Evolutionary conservation across 1,140 invertebrate genomes (phyloP).

Genomic region (Pararge aegeria): DNA sequence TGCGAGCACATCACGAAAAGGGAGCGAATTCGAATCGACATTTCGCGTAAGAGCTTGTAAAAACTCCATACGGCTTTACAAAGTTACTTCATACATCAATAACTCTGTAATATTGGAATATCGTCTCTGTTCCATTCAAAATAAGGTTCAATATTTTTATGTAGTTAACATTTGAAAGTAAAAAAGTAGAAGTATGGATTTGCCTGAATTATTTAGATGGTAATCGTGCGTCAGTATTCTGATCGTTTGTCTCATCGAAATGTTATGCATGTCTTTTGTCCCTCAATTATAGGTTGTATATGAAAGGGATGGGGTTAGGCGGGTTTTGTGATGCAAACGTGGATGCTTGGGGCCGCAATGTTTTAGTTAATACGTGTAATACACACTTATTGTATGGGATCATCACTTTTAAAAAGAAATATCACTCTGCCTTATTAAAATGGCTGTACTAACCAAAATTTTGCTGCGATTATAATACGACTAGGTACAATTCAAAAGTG

Average conservation of each 20-base stretch:
- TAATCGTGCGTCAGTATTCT: conserved; percentile 71
- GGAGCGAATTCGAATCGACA: conserved; percentile 67
- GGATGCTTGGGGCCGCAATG: conserved; percentile 20
- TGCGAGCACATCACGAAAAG: conserved; percentile 53
- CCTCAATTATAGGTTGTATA: conserved; percentile 20
- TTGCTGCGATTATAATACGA: not conserved
- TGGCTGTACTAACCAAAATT: not conserved
- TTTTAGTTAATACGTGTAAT: conserved; percentile 20
- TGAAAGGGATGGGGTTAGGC: conserved; percentile 24
- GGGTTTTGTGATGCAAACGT: conserved; percentile 18
- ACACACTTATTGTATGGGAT: conserved; percentile 10
- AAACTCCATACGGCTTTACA: conserved; percentile 58
- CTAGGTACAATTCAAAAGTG: too few species aligned
- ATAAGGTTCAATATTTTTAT: conserved; percentile 6
- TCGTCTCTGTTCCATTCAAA: conserved; percentile 6
- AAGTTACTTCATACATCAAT: conserved; percentile 17
- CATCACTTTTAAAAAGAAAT: not conserved
- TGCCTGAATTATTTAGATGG: conserved; percentile 75
- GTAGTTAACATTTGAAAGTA: conserved; percentile 20
- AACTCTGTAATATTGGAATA: conserved; percentile 16
- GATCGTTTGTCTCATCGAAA: conserved; percentile 68
- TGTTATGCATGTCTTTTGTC: conserved; percentile 28
- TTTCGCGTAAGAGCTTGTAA: conserved; percentile 73
- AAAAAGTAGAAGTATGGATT: conserved; percentile 53
- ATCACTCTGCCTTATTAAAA: too few species aligned